Percentiles rank a stretch among this genome's conserved stretches.
Evolutionary conservation across 2,888 invertebrate genomes (phyloP).

Genomic region (Ophonus ardosiacus): DNA sequence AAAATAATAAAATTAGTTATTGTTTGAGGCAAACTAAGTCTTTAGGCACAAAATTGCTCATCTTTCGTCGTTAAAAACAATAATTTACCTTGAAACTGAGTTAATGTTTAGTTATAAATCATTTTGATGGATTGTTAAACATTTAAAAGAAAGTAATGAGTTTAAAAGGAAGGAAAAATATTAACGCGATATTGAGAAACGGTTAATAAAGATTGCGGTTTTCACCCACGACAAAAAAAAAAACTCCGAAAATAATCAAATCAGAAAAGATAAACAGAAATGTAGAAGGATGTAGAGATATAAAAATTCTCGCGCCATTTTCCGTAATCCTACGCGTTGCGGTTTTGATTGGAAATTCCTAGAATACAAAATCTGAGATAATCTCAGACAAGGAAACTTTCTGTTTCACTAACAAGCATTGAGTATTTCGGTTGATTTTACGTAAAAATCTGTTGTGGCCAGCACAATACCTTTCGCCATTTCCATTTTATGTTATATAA

Average conservation of each 20-base stretch:
- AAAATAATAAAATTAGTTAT: no score
- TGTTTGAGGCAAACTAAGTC: no score
- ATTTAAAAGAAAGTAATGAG: not conserved
- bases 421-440: not conserved
- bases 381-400: slow-evolving; percentile 44
- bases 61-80: not conserved
- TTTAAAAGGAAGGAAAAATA: not conserved
- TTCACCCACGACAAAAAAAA: slow-evolving; percentile 7
- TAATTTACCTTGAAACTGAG: not conserved
- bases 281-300: slow-evolving; percentile 26
- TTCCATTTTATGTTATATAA: no score
- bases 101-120: not conserved
- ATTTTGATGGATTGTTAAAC: not conserved
- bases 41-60: no score
- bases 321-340: slow-evolving; percentile 46
- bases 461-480: no score
- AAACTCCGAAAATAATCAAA: slow-evolving; percentile 12
- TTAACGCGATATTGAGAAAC: slow-evolving; percentile 3
- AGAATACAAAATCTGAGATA: slow-evolving; percentile 20
- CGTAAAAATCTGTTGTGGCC: no score
- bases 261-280: slow-evolving; percentile 30
- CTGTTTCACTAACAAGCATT: slow-evolving; percentile 1
- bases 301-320: slow-evolving; percentile 4
- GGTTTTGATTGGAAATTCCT: slow-evolving; percentile 25
- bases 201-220: slow-evolving; percentile 34